Percentiles rank a stretch among this genome's conserved stretches.
phyloP scores from a whole-genome alignment of 2,797 vertebrate species.

The Crocidura indochinensis region DNA sequence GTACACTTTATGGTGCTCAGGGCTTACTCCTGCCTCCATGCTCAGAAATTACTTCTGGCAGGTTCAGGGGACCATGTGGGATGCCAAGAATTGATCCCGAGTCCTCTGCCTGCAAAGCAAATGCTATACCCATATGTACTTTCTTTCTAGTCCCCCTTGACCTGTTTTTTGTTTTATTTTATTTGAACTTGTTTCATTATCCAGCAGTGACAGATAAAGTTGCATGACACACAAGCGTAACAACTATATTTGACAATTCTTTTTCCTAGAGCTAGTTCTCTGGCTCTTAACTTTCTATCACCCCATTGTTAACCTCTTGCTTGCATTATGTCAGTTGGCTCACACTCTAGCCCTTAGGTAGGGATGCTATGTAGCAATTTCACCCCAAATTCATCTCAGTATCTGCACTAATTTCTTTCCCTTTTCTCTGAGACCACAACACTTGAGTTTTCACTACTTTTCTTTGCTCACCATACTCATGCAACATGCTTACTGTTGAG shows the following conservation, averaged over 20 bases:
- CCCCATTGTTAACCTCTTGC: background rate
- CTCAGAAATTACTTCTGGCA: no score
- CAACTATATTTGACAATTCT: background rate
- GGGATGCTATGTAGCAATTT: background rate
- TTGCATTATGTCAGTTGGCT: background rate
- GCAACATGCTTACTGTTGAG: accelerated
- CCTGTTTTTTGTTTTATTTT: background rate
- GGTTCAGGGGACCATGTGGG: no score
- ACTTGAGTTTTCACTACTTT: background rate
- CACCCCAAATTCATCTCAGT: background rate
- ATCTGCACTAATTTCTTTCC: background rate
- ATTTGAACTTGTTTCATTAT: background rate
- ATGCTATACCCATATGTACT: no score
- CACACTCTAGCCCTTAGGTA: no score
- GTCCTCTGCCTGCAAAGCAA: no score
- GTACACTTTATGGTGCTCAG: no score
- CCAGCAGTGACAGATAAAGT: background rate
- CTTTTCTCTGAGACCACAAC: background rate
- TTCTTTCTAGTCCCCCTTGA: no score
- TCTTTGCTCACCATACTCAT: background rate
- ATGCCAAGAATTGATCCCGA: no score
- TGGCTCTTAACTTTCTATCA: background rate
- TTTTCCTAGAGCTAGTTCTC: background rate
- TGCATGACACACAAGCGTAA: background rate
- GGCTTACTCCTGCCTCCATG: no score